These are phyloP conservation scores for Agriopis leucophaearia DNA, from an alignment of 2,888 invertebrate species.

Conservation along the genomic window DNA sequence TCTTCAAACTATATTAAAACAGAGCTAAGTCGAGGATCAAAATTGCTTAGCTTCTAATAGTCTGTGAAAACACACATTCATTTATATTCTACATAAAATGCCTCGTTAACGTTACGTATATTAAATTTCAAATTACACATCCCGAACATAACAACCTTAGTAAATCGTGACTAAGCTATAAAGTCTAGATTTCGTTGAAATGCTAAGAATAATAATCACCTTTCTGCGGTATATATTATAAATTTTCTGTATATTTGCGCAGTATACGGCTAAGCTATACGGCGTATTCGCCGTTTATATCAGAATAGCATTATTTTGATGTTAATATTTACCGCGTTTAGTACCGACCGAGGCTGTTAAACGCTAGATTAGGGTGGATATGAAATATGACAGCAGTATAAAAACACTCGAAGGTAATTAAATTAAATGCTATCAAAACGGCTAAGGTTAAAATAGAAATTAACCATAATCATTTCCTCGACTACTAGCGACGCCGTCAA, in stretches of 20 bases:
- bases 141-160: too few species aligned
- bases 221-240: neutral
- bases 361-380: conserved; percentile 44
- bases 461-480: neutral
- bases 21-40: too few species aligned
- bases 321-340: conserved; percentile 42
- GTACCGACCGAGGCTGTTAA: conserved; percentile 47
- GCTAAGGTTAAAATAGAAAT: neutral
- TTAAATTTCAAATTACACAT: too few species aligned
- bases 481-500: neutral
- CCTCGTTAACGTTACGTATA: too few species aligned
- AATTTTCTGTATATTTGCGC: conserved; percentile 14
- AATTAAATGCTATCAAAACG: neutral
- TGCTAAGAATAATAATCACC: neutral
- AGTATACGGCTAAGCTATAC: conserved; percentile 38
- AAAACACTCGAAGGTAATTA: conserved; percentile 9
- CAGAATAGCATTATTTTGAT: conserved; percentile 48
- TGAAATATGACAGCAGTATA: conserved; percentile 36
- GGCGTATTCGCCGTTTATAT: conserved; percentile 47
- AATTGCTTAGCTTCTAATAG: too few species aligned
- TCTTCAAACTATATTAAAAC: too few species aligned
- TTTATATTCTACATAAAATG: too few species aligned
- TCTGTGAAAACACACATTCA: too few species aligned
- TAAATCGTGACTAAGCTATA: neutral
- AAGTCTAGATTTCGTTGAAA: conserved; percentile 11